phyloP scores from a whole-genome alignment of 2,888 invertebrate species.

The Eurytoma californica region DNA sequence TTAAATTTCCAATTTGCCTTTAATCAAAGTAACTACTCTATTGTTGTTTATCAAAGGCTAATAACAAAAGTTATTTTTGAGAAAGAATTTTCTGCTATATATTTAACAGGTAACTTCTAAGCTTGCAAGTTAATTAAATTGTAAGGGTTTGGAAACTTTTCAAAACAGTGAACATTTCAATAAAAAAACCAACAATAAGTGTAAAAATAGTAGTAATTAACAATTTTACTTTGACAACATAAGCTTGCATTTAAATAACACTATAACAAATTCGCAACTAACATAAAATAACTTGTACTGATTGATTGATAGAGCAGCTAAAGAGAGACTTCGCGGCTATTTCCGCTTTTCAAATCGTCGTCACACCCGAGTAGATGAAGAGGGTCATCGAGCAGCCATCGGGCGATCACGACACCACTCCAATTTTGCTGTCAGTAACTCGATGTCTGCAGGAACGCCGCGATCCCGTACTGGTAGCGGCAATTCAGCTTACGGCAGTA shows the following conservation, averaged over 20 bases:
- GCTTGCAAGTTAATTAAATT: too few species aligned
- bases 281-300: constrained; percentile 45
- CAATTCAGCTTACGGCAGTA: constrained; percentile 64
- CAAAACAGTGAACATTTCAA: too few species aligned
- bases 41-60: too few species aligned
- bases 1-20: too few species aligned
- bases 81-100: too few species aligned
- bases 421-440: constrained; percentile 22
- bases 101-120: too few species aligned
- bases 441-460: constrained; percentile 44
- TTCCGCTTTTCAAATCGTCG: constrained; percentile 76
- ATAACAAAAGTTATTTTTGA: too few species aligned
- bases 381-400: constrained; percentile 38
- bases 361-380: constrained; percentile 65
- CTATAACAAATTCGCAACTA: neutral
- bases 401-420: constrained; percentile 22
- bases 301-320: constrained; percentile 75
- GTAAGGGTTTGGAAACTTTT: too few species aligned
- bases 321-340: constrained; percentile 78
- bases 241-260: neutral
- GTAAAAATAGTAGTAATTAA: too few species aligned
- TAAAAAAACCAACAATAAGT: too few species aligned
- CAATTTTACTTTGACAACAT: too few species aligned
- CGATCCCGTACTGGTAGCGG: constrained; percentile 57
- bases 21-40: too few species aligned